Conservation (phyloP, 2,888 invertebrate genomes). For the Ceriagrion tenellum region DNA sequence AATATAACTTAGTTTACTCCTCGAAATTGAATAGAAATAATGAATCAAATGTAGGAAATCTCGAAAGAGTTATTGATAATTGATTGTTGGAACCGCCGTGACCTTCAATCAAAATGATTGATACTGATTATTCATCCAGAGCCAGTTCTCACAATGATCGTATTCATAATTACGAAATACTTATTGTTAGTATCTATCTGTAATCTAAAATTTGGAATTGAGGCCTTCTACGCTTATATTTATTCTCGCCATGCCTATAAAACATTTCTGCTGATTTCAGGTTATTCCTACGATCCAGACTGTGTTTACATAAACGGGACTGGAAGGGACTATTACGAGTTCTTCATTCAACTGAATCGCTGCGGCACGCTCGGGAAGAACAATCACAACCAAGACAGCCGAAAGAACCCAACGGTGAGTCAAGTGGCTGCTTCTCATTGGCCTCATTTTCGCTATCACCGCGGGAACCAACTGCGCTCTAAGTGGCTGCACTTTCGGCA, state of each 20-base stretch:
- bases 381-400: slow-evolving; percentile 90
- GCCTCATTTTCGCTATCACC: background rate
- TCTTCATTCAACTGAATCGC: slow-evolving; percentile 94
- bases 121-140: too few species aligned
- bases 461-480: background rate
- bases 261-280: slow-evolving; percentile 77
- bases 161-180: too few species aligned
- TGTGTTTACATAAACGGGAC: slow-evolving; percentile 97
- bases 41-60: too few species aligned
- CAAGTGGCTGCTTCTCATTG: background rate
- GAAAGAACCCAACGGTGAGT: slow-evolving; percentile 92
- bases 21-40: too few species aligned
- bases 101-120: too few species aligned
- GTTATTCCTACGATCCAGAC: slow-evolving; percentile 95
- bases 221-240: background rate
- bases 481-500: background rate
- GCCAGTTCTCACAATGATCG: too few species aligned
- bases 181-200: too few species aligned
- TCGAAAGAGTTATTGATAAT: too few species aligned
- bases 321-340: slow-evolving; percentile 94
- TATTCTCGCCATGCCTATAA: background rate
- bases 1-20: too few species aligned
- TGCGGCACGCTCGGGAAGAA: slow-evolving; percentile 95
- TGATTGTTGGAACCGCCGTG: too few species aligned
- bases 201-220: background rate